Evolutionary conservation across 2,113 vertebrate species (phyloP).

Genomic region (Poeciliopsis retropinna): DNA sequence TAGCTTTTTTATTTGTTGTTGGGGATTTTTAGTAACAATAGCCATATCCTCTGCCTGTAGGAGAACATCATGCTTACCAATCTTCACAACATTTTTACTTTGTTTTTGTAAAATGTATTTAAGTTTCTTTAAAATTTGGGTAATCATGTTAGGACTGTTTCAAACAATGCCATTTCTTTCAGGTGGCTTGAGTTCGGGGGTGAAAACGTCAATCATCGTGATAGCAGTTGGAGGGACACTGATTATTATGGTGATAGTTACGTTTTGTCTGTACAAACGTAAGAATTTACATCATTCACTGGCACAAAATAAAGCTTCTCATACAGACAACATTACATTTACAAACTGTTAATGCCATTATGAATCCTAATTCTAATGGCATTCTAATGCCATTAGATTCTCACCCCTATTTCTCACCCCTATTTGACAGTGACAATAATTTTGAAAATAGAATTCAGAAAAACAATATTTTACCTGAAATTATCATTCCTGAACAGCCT

Average conservation of each 20-base stretch:
- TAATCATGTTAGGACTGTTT: neutral
- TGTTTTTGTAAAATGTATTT: neutral
- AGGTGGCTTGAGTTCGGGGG: neutral
- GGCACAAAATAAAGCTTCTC: neutral
- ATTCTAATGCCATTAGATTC: no score
- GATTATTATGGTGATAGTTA: neutral
- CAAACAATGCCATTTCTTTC: neutral
- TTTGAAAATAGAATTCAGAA: no score
- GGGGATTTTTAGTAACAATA: neutral
- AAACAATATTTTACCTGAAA: no score
- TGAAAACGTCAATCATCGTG: rapidly evolving
- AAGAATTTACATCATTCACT: neutral
- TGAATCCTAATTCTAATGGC: no score
- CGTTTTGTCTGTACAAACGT: conserved; percentile 33
- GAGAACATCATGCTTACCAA: neutral
- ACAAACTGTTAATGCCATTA: neutral
- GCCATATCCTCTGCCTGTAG: neutral
- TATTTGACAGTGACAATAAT: no score
- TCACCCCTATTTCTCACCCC: no score
- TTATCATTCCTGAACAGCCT: no score
- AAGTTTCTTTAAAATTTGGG: neutral
- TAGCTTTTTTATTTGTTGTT: neutral
- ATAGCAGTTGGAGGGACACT: neutral
- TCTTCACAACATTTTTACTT: neutral
- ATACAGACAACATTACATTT: neutral